A percentile compares a stretch with the other conserved stretches of the same genome.
Conservation (phyloP, 2,888 invertebrate genomes). For the Corbicula japonica region DNA sequence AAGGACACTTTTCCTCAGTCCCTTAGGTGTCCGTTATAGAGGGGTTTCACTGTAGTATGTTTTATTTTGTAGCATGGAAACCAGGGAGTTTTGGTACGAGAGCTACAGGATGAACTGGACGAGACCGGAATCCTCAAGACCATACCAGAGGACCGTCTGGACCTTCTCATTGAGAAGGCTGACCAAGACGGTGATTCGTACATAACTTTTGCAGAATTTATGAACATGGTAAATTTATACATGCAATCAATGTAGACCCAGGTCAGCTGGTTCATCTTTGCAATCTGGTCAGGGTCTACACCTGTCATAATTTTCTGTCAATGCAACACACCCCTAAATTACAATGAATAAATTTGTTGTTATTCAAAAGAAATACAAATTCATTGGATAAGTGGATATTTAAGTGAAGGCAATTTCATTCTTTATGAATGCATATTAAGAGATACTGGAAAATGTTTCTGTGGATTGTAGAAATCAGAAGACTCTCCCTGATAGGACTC, state of each 20-base stretch:
- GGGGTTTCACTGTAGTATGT: too few relatives aligned
- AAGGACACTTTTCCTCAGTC: background rate
- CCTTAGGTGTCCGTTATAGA: background rate
- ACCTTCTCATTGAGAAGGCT: constrained; percentile 80
- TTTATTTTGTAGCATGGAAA: constrained; percentile 82
- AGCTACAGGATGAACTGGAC: constrained; percentile 84
- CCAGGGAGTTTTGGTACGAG: constrained; percentile 84
- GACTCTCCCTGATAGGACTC: too few relatives aligned
- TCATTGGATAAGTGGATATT: background rate
- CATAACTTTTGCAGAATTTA: constrained; percentile 87
- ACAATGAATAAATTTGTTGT: background rate
- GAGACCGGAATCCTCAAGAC: constrained; percentile 81
- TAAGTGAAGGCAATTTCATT: background rate
- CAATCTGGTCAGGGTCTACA: background rate
- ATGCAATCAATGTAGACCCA: too few relatives aligned
- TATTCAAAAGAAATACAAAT: background rate
- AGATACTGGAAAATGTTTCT: too few relatives aligned
- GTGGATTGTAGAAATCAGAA: too few relatives aligned
- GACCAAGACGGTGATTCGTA: constrained; percentile 84
- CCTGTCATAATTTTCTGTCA: background rate
- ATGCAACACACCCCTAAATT: background rate
- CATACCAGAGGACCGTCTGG: constrained; percentile 75
- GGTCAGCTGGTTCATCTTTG: background rate
- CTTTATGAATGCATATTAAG: too few relatives aligned
- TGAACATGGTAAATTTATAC: constrained; percentile 82